Evolutionary conservation across 2,113 vertebrate genomes (phyloP).

Genomic region (Tachysurus vachellii): DNA sequence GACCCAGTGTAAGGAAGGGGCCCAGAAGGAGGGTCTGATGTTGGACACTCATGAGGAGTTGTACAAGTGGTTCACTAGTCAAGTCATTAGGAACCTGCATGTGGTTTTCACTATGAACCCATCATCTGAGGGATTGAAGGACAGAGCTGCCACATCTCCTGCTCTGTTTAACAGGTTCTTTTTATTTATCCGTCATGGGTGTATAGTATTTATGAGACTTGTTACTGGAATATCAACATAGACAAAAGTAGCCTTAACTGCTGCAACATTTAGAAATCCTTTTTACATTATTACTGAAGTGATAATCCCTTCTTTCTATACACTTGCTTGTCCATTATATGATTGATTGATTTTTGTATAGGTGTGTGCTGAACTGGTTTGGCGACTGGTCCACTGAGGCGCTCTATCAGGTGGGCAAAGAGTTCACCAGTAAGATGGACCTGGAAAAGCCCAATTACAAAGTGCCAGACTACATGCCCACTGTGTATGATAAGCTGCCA

Average conservation of each 20-base stretch:
- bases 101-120: conserved; percentile 99
- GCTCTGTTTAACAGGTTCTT: conserved; percentile 95
- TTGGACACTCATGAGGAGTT: conserved; percentile 97
- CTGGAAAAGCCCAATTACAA: conserved; percentile 97
- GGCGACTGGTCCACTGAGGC: conserved; percentile 99
- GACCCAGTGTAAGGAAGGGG: conserved; percentile 98
- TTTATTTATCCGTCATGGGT: neutral
- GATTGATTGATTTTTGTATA: conserved; percentile 55
- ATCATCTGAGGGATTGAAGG: conserved; percentile 97
- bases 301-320: neutral
- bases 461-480: conserved; percentile 97
- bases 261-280: neutral
- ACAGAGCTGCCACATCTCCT: conserved; percentile 94
- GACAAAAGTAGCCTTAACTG: neutral
- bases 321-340: neutral
- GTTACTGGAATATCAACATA: neutral
- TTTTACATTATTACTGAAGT: neutral
- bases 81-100: conserved; percentile 97
- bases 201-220: neutral
- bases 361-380: conserved; percentile 99
- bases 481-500: conserved; percentile 92
- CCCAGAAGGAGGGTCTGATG: conserved; percentile 98
- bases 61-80: conserved; percentile 99
- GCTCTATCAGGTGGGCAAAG: conserved; percentile 96
- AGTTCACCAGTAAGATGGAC: conserved; percentile 99